Base-by-base conservation (phyloP, 2,797 vertebrate species). In the Gymnothorax javanicus region DNA sequence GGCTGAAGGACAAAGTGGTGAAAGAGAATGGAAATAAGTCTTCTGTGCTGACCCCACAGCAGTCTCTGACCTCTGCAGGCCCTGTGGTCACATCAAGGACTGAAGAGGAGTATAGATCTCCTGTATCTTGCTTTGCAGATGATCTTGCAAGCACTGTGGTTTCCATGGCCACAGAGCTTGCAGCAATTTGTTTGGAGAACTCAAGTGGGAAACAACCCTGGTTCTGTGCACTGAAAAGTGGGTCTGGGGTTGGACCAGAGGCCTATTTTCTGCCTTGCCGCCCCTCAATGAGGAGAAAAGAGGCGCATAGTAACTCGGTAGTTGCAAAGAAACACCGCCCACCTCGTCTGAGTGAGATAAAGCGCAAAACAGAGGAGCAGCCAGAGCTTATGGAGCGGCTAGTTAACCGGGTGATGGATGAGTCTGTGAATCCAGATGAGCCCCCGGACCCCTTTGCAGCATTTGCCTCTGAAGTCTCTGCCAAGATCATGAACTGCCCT, bases 131-230 rank as follows among this genome's bases (percentile, higher is more conserved):
- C 91, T 99, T 98, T 87, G 99, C 99, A 0, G 99, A 99, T 90
- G 98, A 99, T 92, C 92, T 99, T 92, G 97, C 99, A 43, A 95
- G 98, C 84, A 99, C 98, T 0, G 98, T 99, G 67, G 98, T 99
- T 88, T 99, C 99, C 87, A 99, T 99, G 98, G 99, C 99, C 91
- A 99, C 99, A 15, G 99, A 99, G 94, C 96, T 99, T 87, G 99
- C 99, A 88, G 99, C 99, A 20, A 99, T 99, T 93, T 99, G 97
- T 91, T 95, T 99, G 83, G 99, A 99, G 92, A 99, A 99, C 93
- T 98, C 98, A 2, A 97, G 94, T 67, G 98, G 98, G 87, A 99
- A 98, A 90, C 99, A 99, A 88, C 98, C 99, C 1, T 99, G 99
- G 98, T 99, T 99, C 92, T 99, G 98, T 88, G 97, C 97, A 0